Base-by-base conservation (phyloP, 2,113 vertebrate genomes). In the Galeopterus variegatus region DNA sequence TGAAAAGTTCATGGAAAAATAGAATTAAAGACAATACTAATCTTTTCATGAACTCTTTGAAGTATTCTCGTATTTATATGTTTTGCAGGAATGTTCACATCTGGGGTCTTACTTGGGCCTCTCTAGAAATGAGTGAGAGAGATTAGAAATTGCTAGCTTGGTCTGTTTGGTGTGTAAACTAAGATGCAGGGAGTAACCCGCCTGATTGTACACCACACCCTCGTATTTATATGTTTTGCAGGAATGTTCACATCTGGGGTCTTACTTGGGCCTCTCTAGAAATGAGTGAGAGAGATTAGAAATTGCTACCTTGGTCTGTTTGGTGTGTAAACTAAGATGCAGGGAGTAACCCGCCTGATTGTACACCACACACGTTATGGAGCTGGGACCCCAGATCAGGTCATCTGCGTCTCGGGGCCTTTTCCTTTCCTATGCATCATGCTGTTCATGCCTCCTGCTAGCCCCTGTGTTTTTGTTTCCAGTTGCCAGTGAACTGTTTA, bases 401-500 rank as follows among this genome's bases (percentile, higher is more conserved):
- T 80, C 82, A 83, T 83, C 65, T 10, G 31, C 9, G 8, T 67
- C 64, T 45, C 18, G 6, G 7, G 10, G 50, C 69, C 19, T 72
- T 67, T 41, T 54, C 60, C n/a, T 89, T 94, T 90, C 36, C 81
- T 9, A 12, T 80, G 88, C 31, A 2, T 67, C 33, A 58, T 7
- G 1, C 79, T 19, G 15, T 41, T 83, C 67, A 3, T 3, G 62
- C 75, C 88, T 93, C 96, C 75, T 45, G 50, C 87, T 54, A 62
- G 56, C 93, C 67, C 80, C 70, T 96, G 14, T 69, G 70, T 80
- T 90, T 91, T 87, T 96, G 92, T 97, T 97, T 96, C 95, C 65
- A 93, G 92, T 81, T 87, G 87, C 80, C 92, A 93, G 80, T 67
- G 95, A 97, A 92, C 96, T 97, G 93, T 97, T 98, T 97, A 98